phyloP scores from a whole-genome alignment of 2,797 vertebrate species.

The Brotula barbata region DNA sequence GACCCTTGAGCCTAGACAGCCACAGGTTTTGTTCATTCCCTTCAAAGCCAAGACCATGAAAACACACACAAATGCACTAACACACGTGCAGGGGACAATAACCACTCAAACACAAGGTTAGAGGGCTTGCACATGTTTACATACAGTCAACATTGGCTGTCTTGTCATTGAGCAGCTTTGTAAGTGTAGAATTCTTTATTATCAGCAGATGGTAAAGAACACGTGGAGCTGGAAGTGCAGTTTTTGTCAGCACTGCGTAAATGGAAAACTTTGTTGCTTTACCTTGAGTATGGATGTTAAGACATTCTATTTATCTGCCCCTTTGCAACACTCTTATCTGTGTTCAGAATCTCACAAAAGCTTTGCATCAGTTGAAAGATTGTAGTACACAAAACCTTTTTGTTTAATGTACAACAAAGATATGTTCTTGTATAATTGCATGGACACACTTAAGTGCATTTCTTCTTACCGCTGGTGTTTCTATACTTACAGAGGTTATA shows the following conservation, averaged over 20 bases:
- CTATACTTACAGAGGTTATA: too few species aligned
- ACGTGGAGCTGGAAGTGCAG: neutral
- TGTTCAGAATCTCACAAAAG: neutral
- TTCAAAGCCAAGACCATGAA: slow-evolving; percentile 33
- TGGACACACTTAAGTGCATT: too few species aligned
- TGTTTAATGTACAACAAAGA: too few species aligned
- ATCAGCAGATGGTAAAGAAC: slow-evolving; percentile 36
- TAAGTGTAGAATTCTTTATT: slow-evolving; percentile 31
- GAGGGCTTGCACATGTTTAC: slow-evolving; percentile 35
- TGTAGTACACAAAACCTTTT: too few species aligned
- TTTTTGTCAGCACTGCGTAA: slow-evolving; percentile 6
- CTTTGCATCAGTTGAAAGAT: too few species aligned
- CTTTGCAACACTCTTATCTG: neutral
- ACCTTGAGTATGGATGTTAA: slow-evolving; percentile 37
- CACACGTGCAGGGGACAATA: slow-evolving; percentile 26
- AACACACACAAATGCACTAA: slow-evolving; percentile 3
- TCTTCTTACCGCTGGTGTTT: too few species aligned
- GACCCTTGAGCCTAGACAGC: slow-evolving; percentile 43
- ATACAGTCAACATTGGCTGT: slow-evolving; percentile 1
- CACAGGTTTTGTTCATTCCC: slow-evolving; percentile 19
- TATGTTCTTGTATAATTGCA: too few species aligned
- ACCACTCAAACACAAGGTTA: slow-evolving; percentile 39
- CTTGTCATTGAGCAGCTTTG: slow-evolving; percentile 34
- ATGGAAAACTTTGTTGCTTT: slow-evolving; percentile 21
- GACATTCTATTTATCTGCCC: slow-evolving; percentile 8